Conservation (phyloP, 2,797 vertebrate genomes). For the Bufotes viridis region DNA sequence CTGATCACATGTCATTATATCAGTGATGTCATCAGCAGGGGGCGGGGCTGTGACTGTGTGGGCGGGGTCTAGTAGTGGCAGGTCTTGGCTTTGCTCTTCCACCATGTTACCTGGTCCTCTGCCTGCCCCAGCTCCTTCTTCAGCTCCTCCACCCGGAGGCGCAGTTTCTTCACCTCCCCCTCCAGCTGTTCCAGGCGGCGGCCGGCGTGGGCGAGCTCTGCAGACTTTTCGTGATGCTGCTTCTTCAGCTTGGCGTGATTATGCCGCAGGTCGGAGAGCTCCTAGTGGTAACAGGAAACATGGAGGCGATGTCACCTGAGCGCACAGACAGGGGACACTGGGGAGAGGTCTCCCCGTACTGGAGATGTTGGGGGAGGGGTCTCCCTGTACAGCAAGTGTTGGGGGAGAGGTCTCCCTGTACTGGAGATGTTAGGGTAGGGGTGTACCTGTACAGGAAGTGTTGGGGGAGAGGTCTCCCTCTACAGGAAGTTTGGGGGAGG, state of each 20-base stretch:
- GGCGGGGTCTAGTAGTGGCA: neutral
- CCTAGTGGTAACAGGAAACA: conserved; percentile 71
- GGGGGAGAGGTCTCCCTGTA: neutral
- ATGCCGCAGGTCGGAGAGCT: conserved; percentile 91
- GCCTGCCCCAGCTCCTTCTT: conserved; percentile 96
- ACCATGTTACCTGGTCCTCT: conserved; percentile 85
- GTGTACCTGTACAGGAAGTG: too few species aligned
- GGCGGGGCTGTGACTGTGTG: neutral
- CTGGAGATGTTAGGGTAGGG: neutral
- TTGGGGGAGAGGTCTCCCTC: neutral
- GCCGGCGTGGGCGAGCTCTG: conserved; percentile 87
- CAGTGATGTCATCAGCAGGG: neutral
- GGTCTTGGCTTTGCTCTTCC: neutral
- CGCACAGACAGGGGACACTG: too few species aligned
- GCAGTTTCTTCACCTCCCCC: conserved; percentile 91
- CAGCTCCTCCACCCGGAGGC: conserved; percentile 92
- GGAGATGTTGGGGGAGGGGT: neutral
- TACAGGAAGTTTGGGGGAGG: neutral
- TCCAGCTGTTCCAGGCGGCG: conserved; percentile 91
- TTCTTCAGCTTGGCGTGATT: conserved; percentile 92
- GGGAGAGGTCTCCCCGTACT: neutral
- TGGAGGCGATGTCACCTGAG: neutral
- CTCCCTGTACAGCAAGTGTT: too few species aligned
- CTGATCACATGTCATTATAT: too few species aligned
- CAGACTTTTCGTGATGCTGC: conserved; percentile 92